Conservation (phyloP, 2,888 invertebrate genomes). For the Rosalia funebris region DNA sequence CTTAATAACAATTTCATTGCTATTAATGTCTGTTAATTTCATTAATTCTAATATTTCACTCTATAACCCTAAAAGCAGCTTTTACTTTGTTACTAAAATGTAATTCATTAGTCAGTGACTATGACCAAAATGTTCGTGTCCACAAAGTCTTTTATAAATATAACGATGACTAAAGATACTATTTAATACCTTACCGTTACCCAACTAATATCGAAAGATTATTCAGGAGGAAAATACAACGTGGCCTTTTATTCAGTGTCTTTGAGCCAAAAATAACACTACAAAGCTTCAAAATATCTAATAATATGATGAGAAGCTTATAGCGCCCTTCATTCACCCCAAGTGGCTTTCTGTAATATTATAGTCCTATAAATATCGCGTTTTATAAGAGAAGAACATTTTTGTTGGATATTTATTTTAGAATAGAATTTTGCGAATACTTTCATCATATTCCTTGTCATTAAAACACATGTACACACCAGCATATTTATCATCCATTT, state of each 20-base stretch:
- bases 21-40: too few relatives aligned
- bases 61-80: too few relatives aligned
- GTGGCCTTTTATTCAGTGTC: background rate
- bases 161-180: too few relatives aligned
- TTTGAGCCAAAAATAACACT: background rate
- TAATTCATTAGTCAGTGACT: too few relatives aligned
- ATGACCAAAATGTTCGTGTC: too few relatives aligned
- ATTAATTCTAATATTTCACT: too few relatives aligned
- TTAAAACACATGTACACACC: background rate
- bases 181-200: too few relatives aligned
- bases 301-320: background rate
- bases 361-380: background rate
- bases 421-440: background rate
- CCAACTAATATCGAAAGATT: background rate
- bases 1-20: too few relatives aligned
- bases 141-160: too few relatives aligned
- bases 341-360: background rate
- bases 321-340: background rate
- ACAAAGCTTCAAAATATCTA: background rate
- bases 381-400: background rate
- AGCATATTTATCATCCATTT: background rate
- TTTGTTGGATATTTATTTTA: background rate
- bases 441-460: background rate
- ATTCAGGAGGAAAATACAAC: background rate
- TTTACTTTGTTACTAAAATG: too few relatives aligned